Percentiles rank a stretch among this genome's conserved stretches.
Evolutionary conservation across 92 coral and sea anemone species (phyloP).

Genomic region (Umimayanthus kanabou): DNA sequence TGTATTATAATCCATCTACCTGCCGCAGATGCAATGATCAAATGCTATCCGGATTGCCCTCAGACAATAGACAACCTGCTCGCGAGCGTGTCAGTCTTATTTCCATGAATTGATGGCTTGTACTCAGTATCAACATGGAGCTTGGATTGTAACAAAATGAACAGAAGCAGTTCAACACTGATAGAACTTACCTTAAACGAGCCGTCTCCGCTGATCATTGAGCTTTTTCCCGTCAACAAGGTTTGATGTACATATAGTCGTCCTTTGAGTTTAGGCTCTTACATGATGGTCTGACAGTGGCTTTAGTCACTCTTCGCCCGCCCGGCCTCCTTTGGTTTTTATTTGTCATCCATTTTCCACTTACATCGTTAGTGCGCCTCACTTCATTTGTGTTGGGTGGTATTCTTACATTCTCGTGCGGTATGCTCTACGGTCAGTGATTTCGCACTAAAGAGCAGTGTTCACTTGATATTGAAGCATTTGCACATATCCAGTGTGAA

Average conservation of each 20-base stretch:
- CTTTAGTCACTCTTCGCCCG: background rate
- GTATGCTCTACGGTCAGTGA: background rate
- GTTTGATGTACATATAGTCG: background rate
- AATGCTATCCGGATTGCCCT: background rate
- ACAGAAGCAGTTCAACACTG: background rate
- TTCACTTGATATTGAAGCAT: background rate
- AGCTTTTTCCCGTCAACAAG: constrained; percentile 12
- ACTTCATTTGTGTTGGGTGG: background rate
- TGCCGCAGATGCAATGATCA: background rate
- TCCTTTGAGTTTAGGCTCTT: background rate
- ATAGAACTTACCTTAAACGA: constrained; percentile 31
- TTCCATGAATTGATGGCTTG: background rate
- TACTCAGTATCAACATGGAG: background rate
- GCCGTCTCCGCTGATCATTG: constrained; percentile 12
- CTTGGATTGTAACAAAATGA: background rate
- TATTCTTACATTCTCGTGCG: background rate
- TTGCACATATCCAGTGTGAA: too few species aligned
- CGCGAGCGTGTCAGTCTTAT: background rate
- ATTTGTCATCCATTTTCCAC: background rate
- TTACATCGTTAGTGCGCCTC: too few species aligned
- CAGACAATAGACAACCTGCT: constrained; percentile 37
- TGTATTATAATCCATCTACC: background rate
- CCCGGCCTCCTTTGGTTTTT: background rate
- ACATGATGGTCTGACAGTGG: background rate
- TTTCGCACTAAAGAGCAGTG: background rate